phyloP scores from a whole-genome alignment of 1,140 invertebrate genomes.

The Penaeus indicus region DNA sequence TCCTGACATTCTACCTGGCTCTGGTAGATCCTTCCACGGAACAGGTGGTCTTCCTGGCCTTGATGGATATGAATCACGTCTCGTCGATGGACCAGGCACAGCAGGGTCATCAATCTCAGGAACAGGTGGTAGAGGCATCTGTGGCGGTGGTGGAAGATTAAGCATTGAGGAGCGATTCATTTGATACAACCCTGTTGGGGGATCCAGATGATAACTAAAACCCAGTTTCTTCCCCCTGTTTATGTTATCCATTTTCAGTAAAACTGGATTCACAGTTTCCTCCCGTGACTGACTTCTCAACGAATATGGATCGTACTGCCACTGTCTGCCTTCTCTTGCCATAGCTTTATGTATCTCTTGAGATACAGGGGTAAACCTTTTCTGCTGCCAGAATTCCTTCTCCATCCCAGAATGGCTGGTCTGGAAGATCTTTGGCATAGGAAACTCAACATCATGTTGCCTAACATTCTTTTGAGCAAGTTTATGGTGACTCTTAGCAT shows the following conservation, averaged over 20 bases:
- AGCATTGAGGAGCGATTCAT: conserved; percentile 46
- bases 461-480: conserved; percentile 31
- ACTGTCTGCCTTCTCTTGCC: conserved; percentile 9
- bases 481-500: conserved; percentile 55
- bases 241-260: conserved; percentile 35
- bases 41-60: conserved; percentile 15
- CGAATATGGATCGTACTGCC: conserved; percentile 19
- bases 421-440: conserved; percentile 30
- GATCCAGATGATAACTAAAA: conserved; percentile 53
- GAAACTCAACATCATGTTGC: conserved; percentile 18
- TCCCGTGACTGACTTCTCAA: neutral
- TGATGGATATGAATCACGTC: conserved; percentile 19
- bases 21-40: conserved; percentile 45
- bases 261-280: neutral
- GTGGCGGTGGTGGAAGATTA: conserved; percentile 56
- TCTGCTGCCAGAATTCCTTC: conserved; percentile 54
- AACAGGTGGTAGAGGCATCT: conserved; percentile 56
- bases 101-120: conserved; percentile 44
- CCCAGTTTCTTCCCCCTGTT: conserved; percentile 39
- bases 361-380: conserved; percentile 53
- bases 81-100: conserved; percentile 44
- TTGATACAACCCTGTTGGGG: conserved; percentile 21
- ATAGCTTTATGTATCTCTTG: conserved; percentile 54
- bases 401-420: conserved; percentile 40
- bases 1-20: neutral